Evolutionary conservation across 2,888 invertebrate genomes (phyloP), one percentile per base, ranked within the genome.

Genomic region (Phyllotreta striolata): DNA sequence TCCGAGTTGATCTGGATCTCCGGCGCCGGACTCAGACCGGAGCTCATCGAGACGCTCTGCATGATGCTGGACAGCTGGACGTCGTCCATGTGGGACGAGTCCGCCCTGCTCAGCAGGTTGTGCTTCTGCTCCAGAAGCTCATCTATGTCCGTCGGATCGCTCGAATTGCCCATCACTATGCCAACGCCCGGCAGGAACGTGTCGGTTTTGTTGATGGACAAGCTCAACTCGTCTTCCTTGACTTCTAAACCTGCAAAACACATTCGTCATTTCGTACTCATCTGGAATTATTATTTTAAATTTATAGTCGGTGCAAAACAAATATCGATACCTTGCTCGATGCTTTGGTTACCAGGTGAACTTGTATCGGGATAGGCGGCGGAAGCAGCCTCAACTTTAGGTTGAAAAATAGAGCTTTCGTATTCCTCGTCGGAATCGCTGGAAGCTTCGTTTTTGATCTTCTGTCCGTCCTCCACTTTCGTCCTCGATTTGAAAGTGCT

Each of bases 351-450:
- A n/a, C 67, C 70, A 55, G 71, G 68, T 1, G 74, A 72, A 68
- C 73, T 75, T 1, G 73, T 70, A 4, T 69, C 71, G 3, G 69
- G 65, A 12, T 70, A 70, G 5, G 67, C 67, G 6, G 72, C 74
- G 40, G 70, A 70, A 58, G 72, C 75, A 0, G 66, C 61, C 2
- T 72, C 66, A 13, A 68, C 55, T 61, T 76, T 75, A 0, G 82
- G 82, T 69, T 82, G 81, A 68, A 81, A 82, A 41, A 82, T 81
- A 57, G 83, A 86, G 51, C 88, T 87, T 70, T 89, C 90, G 12
- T 87, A 89, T 10, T 88, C 86, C 10, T 89, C 89, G 44, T 89
- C 89, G 0, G 84, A 84, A 60, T 85, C 85, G 54, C 88, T 88
- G 47, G 84, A 83, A 40, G 78, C 77, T 56, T 80, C 80, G 38